A percentile compares a stretch with the other conserved stretches of the same genome.
Evolutionary conservation across 2,888 invertebrate species (phyloP).

Genomic region (Zaprionus bogoriensis): DNA sequence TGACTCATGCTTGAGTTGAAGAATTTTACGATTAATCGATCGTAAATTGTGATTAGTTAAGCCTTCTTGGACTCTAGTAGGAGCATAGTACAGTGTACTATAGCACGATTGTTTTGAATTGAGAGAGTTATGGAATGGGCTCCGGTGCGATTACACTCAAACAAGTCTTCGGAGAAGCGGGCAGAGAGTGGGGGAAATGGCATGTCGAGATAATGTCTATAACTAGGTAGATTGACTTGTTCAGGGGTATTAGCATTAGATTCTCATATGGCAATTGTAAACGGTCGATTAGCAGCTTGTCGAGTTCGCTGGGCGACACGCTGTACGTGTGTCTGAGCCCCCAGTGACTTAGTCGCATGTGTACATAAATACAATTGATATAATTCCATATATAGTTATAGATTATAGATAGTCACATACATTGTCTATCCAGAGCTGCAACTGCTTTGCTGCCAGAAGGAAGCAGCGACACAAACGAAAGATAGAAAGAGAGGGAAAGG

Average conservation of each 20-base stretch:
- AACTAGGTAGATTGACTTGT: not conserved
- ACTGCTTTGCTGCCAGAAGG: no score
- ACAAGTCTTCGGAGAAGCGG: not conserved
- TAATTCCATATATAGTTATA: no score
- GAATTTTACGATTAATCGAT: not conserved
- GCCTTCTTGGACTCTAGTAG: not conserved
- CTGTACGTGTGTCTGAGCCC: not conserved
- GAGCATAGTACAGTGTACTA: not conserved
- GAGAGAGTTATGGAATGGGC: not conserved
- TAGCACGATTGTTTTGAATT: not conserved
- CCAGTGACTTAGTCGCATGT: not conserved
- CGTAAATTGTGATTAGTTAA: not conserved
- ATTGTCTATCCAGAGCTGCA: no score
- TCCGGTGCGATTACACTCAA: not conserved
- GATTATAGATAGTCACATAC: no score
- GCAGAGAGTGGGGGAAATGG: not conserved
- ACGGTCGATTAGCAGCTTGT: conserved; percentile 10
- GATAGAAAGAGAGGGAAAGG: no score
- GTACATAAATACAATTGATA: not conserved
- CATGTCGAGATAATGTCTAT: not conserved
- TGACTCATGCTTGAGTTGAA: not conserved
- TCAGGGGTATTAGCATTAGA: not conserved
- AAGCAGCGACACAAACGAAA: no score
- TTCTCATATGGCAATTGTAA: conserved; percentile 2
- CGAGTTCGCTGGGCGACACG: conserved; percentile 10